Percentiles rank a stretch among this genome's conserved stretches.
Evolutionary conservation across 1,140 invertebrate genomes (phyloP).

Genomic region (Magallana gigas): DNA sequence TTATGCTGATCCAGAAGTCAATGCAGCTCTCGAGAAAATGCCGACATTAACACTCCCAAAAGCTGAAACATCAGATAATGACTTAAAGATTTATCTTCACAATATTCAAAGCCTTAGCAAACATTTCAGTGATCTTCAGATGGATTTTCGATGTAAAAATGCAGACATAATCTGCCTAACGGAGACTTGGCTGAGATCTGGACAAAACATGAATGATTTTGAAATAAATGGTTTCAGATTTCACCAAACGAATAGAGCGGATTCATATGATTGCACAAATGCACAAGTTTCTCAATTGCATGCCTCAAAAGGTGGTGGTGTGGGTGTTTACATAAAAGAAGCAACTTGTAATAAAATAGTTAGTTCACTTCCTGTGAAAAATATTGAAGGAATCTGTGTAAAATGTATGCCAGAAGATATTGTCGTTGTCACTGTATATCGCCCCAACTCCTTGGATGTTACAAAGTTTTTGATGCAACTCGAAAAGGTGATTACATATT

Average conservation of each 20-base stretch:
- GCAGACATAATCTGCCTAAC: slow-evolving; percentile 33
- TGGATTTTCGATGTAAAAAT: background rate
- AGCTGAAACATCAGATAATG: background rate
- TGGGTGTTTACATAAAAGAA: background rate
- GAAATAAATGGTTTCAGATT: background rate
- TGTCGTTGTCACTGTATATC: slow-evolving; percentile 1
- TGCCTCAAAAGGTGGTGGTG: background rate
- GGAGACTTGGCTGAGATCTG: slow-evolving; percentile 10
- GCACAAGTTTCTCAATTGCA: background rate
- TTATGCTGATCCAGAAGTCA: background rate
- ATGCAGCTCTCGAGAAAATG: background rate
- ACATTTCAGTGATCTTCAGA: slow-evolving; percentile 21
- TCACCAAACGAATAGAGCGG: background rate
- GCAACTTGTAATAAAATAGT: background rate
- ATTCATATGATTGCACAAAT: background rate
- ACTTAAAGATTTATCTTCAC: background rate
- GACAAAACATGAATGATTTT: background rate
- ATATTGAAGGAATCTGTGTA: background rate
- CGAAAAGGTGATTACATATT: background rate
- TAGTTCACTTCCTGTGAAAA: background rate
- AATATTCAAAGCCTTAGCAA: no score
- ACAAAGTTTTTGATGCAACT: background rate
- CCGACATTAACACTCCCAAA: background rate
- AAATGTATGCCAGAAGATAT: background rate
- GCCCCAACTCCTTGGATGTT: background rate